Percentiles rank a stretch among this genome's conserved stretches.
Evolutionary conservation across 2,797 vertebrate species (phyloP).

Genomic region (Poecile montanus): DNA sequence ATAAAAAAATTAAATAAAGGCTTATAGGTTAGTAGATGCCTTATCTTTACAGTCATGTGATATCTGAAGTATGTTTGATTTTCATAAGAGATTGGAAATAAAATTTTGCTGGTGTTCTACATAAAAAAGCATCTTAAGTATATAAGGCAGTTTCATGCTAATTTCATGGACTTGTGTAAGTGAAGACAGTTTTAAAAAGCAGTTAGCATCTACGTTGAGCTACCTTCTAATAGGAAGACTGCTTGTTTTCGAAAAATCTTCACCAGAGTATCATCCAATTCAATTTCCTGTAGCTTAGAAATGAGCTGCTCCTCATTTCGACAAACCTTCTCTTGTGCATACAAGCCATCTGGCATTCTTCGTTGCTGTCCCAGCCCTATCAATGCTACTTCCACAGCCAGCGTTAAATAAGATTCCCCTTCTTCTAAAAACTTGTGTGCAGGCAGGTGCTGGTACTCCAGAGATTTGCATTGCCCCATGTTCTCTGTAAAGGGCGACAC

Average conservation of each 20-base stretch:
- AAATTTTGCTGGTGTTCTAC: background rate
- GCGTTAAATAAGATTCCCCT: conserved; percentile 86
- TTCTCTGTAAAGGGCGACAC: conserved; percentile 76
- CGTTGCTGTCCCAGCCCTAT: conserved; percentile 93
- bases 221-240: conserved; percentile 90
- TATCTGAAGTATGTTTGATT: background rate
- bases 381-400: conserved; percentile 91
- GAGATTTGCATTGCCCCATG: conserved; percentile 84
- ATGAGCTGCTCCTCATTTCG: conserved; percentile 94
- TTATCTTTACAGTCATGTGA: background rate
- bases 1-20: background rate
- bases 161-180: background rate
- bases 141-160: background rate
- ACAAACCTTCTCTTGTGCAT: conserved; percentile 95
- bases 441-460: conserved; percentile 87
- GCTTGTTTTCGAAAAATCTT: conserved; percentile 94
- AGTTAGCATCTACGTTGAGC: conserved; percentile 29
- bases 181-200: conserved; percentile 8
- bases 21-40: background rate
- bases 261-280: conserved; percentile 87
- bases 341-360: conserved; percentile 94
- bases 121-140: background rate
- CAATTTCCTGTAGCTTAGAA: conserved; percentile 91
- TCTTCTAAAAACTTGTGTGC: conserved; percentile 89
- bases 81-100: conserved; percentile 3